A percentile compares a stretch with the other conserved stretches of the same genome.
phyloP scores from a whole-genome alignment of 2,113 vertebrate genomes.

The Lophotis ruficrista region DNA sequence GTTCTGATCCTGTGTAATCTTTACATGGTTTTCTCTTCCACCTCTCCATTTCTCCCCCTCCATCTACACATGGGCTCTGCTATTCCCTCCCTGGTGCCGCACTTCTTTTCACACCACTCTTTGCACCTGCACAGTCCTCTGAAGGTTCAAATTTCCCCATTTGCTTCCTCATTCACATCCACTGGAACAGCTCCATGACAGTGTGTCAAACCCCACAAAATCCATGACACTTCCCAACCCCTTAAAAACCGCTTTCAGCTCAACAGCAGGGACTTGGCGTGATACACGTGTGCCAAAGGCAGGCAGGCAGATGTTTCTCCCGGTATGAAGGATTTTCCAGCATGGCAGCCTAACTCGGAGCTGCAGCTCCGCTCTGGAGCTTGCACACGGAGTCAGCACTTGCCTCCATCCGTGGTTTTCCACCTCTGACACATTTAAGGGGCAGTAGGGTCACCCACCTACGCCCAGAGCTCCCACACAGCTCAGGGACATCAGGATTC shows the following conservation, averaged over 20 bases:
- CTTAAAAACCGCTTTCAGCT: background rate
- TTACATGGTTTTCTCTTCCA: background rate
- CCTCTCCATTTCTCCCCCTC: background rate
- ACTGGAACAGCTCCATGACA: background rate
- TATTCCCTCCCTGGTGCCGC: background rate
- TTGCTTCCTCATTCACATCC: background rate
- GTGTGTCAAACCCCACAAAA: background rate
- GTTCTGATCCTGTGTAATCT: background rate
- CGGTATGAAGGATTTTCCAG: background rate
- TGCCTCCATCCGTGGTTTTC: background rate
- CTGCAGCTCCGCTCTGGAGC: background rate
- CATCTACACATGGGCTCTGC: background rate
- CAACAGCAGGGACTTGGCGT: background rate
- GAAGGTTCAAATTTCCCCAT: background rate
- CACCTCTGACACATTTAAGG: background rate
- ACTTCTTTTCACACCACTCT: background rate
- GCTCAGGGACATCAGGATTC: background rate
- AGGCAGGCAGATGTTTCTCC: background rate
- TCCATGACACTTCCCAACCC: background rate
- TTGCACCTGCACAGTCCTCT: background rate
- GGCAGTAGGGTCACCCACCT: fast-evolving
- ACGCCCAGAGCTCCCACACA: background rate
- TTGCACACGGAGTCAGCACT: fast-evolving
- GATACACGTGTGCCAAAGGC: fast-evolving
- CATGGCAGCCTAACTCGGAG: fast-evolving